Percentiles rank a stretch among this genome's conserved stretches.
Evolutionary conservation across 2,888 invertebrate genomes (phyloP).

Genomic region (Zeuzera pyrina): DNA sequence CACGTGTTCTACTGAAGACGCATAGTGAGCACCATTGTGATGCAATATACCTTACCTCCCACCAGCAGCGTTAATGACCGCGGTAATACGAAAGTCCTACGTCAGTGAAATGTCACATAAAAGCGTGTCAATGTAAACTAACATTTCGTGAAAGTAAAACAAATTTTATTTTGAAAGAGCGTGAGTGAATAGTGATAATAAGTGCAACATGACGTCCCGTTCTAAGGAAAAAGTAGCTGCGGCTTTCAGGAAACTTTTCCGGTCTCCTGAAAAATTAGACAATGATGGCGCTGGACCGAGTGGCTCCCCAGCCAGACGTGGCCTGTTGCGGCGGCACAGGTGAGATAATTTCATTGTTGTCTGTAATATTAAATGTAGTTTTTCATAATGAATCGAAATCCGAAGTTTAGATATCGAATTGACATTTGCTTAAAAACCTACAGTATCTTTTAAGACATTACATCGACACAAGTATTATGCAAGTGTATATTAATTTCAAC

Average conservation of each 20-base stretch:
- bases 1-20: slow-evolving; percentile 42
- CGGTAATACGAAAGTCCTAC: too few relatives aligned
- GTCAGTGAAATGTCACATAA: background rate
- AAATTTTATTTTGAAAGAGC: slow-evolving; percentile 17
- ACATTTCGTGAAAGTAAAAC: slow-evolving; percentile 27
- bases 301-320: slow-evolving; percentile 74
- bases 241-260: slow-evolving; percentile 84
- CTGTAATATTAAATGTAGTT: too few relatives aligned
- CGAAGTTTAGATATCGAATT: too few relatives aligned
- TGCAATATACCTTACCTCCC: too few relatives aligned
- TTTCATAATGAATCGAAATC: too few relatives aligned
- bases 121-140: slow-evolving; percentile 25
- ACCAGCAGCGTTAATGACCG: too few relatives aligned
- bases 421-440: too few relatives aligned
- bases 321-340: slow-evolving; percentile 65
- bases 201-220: slow-evolving; percentile 79
- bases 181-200: slow-evolving; percentile 29
- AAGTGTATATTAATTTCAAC: too few relatives aligned
- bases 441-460: too few relatives aligned
- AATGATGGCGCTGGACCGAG: slow-evolving; percentile 75
- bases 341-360: slow-evolving; percentile 17
- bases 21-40: slow-evolving; percentile 20
- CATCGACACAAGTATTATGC: too few relatives aligned
- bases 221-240: slow-evolving; percentile 88
- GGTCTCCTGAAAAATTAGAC: slow-evolving; percentile 80